Evolutionary conservation across 2,888 invertebrate species (phyloP).

Genomic region (Scotopteryx bipunctaria): DNA sequence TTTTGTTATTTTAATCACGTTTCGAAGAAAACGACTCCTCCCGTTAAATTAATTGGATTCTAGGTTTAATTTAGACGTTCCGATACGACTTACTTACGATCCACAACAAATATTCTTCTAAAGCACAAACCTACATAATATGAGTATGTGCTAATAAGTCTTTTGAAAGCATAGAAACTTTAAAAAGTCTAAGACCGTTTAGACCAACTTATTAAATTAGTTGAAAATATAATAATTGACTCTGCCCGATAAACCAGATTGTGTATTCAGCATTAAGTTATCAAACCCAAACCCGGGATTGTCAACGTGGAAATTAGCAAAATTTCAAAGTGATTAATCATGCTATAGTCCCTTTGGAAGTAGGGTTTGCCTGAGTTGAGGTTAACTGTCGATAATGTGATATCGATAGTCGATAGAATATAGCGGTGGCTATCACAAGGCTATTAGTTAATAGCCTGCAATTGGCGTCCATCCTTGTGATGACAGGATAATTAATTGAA

Average conservation of each 20-base stretch:
- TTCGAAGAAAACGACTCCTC: constrained; percentile 44
- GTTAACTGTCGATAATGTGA: constrained; percentile 29
- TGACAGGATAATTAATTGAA: constrained; percentile 47
- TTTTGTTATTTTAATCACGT: constrained; percentile 62
- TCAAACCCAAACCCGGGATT: constrained; percentile 48
- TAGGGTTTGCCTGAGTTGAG: constrained; percentile 27
- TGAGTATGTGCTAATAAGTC: too few species aligned
- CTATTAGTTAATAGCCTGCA: constrained; percentile 49
- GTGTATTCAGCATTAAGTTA: constrained; percentile 41
- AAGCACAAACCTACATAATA: too few species aligned
- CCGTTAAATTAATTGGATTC: constrained; percentile 68
- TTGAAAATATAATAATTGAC: constrained; percentile 26
- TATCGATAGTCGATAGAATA: constrained; percentile 25
- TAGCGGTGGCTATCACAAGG: constrained; percentile 37
- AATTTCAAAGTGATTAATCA: constrained; percentile 59
- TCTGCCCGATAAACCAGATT: constrained; percentile 40
- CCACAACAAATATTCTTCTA: too few species aligned
- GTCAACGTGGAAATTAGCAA: constrained; percentile 46
- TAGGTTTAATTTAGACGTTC: constrained; percentile 1
- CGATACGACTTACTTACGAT: constrained; percentile 11
- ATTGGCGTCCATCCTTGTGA: constrained; percentile 37
- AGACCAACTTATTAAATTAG: too few species aligned
- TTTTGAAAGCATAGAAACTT: too few species aligned
- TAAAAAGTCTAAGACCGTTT: too few species aligned
- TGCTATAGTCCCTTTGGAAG: constrained; percentile 41